Evolutionary conservation across 2,113 vertebrate genomes (phyloP).

Genomic region (Sander vitreus): DNA sequence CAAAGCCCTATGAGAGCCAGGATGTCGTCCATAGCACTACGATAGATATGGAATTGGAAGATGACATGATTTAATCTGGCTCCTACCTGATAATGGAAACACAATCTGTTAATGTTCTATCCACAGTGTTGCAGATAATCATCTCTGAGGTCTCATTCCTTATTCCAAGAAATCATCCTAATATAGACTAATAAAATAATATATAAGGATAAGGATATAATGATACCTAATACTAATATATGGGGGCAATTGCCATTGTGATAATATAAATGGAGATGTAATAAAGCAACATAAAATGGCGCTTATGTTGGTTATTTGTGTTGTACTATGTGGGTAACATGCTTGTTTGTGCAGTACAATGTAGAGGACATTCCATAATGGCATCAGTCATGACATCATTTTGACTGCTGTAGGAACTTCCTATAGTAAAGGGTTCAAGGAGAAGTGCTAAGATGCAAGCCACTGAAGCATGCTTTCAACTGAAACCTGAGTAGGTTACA

Average conservation of each 20-base stretch:
- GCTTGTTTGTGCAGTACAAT: constrained; percentile 14
- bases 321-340: background rate
- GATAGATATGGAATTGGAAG: constrained; percentile 58
- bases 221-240: constrained; percentile 11
- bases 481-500: constrained; percentile 80
- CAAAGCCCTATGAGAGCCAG: constrained; percentile 40
- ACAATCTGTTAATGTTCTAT: constrained; percentile 68
- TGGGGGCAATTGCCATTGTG: background rate
- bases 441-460: constrained; percentile 65
- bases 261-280: background rate
- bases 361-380: constrained; percentile 21
- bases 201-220: constrained; percentile 13
- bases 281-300: background rate
- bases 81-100: constrained; percentile 67
- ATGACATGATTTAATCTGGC: constrained; percentile 66
- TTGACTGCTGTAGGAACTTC: constrained; percentile 37
- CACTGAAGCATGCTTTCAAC: constrained; percentile 59
- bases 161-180: constrained; percentile 55
- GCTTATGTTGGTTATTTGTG: constrained; percentile 22
- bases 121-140: constrained; percentile 63
- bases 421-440: constrained; percentile 51
- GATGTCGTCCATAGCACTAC: constrained; percentile 41
- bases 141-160: constrained; percentile 58
- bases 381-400: constrained; percentile 67
- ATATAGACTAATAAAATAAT: constrained; percentile 50